phyloP scores from a whole-genome alignment of 2,888 invertebrate genomes.

The Pterobdella sp. region DNA sequence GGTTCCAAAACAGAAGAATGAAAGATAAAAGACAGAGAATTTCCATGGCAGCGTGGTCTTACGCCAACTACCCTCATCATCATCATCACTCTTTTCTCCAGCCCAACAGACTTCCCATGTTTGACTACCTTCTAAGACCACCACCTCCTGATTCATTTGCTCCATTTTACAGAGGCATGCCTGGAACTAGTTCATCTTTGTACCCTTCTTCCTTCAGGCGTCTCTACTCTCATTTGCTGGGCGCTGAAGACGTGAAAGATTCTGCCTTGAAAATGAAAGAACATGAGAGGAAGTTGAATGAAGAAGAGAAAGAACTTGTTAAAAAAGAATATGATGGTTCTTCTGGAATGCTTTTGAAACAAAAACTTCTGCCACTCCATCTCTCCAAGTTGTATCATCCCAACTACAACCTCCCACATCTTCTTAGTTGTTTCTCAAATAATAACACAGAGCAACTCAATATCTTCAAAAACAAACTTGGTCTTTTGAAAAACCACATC shows the following conservation, averaged over 20 bases:
- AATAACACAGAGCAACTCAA: background rate
- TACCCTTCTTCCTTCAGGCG: background rate
- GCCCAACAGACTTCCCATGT: background rate
- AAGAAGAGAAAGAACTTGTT: background rate
- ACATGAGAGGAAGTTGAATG: background rate
- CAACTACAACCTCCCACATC: background rate
- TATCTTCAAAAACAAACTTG: background rate
- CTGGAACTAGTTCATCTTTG: background rate
- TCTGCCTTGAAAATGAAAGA: no score
- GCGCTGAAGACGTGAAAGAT: background rate
- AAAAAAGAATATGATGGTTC: background rate
- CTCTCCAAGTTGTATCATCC: background rate
- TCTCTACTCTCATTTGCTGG: background rate
- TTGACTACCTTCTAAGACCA: slow-evolving; percentile 4
- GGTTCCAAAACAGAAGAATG: slow-evolving; percentile 96
- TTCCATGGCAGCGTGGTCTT: slow-evolving; percentile 85
- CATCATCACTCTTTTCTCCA: background rate
- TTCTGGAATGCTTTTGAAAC: no score
- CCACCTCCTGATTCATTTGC: background rate
- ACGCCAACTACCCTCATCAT: slow-evolving; percentile 49
- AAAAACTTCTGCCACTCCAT: slow-evolving; percentile 9
- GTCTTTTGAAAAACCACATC: background rate
- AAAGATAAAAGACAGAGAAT: slow-evolving; percentile 90
- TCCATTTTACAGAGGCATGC: background rate
- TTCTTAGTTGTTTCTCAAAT: background rate